Percentiles rank a stretch among this genome's conserved stretches.
Evolutionary conservation across 2,888 invertebrate genomes (phyloP).

Genomic region (Andrena flavipes): DNA sequence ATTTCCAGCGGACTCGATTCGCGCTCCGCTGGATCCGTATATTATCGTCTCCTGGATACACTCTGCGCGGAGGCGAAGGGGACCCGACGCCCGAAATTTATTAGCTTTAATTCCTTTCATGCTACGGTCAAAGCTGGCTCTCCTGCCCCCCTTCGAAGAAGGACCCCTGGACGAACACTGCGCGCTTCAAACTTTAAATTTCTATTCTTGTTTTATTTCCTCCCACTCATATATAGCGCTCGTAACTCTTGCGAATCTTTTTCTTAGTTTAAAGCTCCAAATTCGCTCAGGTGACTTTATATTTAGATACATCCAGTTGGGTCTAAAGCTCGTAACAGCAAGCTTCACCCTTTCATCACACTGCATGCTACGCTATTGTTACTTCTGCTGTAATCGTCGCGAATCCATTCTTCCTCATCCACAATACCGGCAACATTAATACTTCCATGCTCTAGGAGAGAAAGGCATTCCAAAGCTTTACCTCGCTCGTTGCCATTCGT

Average conservation of each 20-base stretch:
- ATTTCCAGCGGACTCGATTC: slow-evolving; percentile 68
- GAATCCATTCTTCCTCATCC: neutral
- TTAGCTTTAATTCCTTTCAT: slow-evolving; percentile 74
- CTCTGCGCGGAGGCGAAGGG: slow-evolving; percentile 54
- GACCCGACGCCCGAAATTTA: slow-evolving; percentile 66
- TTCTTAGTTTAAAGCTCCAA: neutral
- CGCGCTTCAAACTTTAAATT: neutral
- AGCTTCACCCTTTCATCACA: too few species aligned
- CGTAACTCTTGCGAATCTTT: too few species aligned
- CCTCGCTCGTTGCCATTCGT: slow-evolving; percentile 22
- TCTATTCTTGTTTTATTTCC: neutral
- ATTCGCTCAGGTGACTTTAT: neutral
- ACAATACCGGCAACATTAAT: neutral
- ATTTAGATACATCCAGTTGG: too few species aligned
- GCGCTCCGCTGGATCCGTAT: slow-evolving; percentile 64
- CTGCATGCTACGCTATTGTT: too few species aligned
- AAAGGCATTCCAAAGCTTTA: slow-evolving; percentile 30
- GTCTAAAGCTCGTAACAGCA: too few species aligned
- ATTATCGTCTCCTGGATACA: slow-evolving; percentile 68
- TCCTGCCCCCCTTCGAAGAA: slow-evolving; percentile 23
- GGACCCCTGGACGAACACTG: neutral
- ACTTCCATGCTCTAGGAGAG: neutral
- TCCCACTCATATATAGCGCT: too few species aligned
- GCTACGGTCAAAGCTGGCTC: slow-evolving; percentile 67
- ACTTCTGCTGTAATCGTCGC: neutral